phyloP scores from a whole-genome alignment of 2,113 vertebrate species.

The Cepphus grylle region DNA sequence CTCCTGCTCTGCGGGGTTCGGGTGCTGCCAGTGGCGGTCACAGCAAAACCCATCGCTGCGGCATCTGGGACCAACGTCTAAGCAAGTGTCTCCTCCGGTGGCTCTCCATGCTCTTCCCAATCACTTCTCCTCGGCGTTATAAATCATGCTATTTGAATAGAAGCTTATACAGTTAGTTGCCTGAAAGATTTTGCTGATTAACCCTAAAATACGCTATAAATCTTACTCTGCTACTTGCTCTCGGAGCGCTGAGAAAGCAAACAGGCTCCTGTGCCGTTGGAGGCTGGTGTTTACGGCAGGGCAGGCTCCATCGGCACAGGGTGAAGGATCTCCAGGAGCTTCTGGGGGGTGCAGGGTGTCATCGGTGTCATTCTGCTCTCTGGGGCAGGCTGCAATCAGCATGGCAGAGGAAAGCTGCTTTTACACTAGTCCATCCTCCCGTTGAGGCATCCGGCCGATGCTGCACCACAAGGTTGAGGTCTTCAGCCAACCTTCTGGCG shows the following conservation, averaged over 20 bases:
- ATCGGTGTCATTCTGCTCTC: too few species aligned
- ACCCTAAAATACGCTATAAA: constrained; percentile 60
- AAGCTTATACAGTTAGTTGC: constrained; percentile 45
- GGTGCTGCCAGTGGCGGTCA: background rate
- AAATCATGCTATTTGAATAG: constrained; percentile 21
- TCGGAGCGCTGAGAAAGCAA: background rate
- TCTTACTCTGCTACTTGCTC: background rate
- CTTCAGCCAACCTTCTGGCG: too few species aligned
- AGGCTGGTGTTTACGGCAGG: rapidly evolving
- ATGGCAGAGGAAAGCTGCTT: rapidly evolving
- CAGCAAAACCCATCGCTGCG: background rate
- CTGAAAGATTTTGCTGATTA: constrained; percentile 63
- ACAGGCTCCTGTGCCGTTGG: rapidly evolving
- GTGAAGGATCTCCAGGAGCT: background rate
- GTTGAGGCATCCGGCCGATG: rapidly evolving
- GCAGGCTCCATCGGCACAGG: rapidly evolving
- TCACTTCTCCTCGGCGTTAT: background rate
- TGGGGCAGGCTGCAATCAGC: background rate
- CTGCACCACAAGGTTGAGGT: background rate
- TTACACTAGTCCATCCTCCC: background rate
- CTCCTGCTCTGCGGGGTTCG: background rate
- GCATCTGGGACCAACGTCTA: background rate
- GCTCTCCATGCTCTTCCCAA: background rate
- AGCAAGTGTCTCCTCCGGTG: background rate
- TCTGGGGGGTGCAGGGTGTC: background rate